Base-by-base conservation (phyloP, 2,888 invertebrate species). In the Penaeus monodon region DNA sequence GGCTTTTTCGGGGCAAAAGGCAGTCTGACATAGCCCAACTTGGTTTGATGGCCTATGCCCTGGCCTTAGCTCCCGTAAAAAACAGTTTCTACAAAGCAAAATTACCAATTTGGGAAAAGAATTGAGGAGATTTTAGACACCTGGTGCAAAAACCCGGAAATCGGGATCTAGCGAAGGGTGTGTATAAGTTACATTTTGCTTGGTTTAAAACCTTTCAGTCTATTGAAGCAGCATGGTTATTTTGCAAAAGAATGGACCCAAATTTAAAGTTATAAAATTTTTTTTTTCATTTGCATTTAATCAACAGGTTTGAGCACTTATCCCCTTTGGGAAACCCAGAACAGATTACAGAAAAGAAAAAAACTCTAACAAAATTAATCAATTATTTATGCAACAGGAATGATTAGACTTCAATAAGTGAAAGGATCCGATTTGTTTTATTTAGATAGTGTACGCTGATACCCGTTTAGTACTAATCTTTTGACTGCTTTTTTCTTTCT, bases 351-450 rank as follows among this genome's bases (percentile, higher is more conserved):
- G 94, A 95, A 0, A 94, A 95, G 85, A 94, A 96, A 91, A 98
- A 96, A 24, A 96, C 96, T 64, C 94, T 99, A 38, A 97, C 97
- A 80, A 95, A 99, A 98, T 99, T 89, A 97, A 98, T 91, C 95
- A 88, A 99, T 99, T 91, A 95, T 99, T 86, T 94, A 94, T 73
- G 98, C 96, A 91, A 99, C 0, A 95, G 95, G 89, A 95, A 95
- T 38, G 97, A 98, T 92, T 98, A 89, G 94, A 94, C 68, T 93
- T 93, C 98, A 0, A 95, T 96, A 91, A 93, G 17, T 97, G 57
- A 96, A 96, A 96, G 94, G 95, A 65, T 80, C 20, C 8, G 14
- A 10, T 10, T 7, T 74, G 10, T 14, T 17, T 2, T 17, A 57
- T 57, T 57, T 57, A 57, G 57, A 57, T 57, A 57, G 57, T 57